Evolutionary conservation across 2,113 vertebrate genomes (phyloP), one percentile per base, ranked within the genome.

Genomic region (Myotis lucifugus): DNA sequence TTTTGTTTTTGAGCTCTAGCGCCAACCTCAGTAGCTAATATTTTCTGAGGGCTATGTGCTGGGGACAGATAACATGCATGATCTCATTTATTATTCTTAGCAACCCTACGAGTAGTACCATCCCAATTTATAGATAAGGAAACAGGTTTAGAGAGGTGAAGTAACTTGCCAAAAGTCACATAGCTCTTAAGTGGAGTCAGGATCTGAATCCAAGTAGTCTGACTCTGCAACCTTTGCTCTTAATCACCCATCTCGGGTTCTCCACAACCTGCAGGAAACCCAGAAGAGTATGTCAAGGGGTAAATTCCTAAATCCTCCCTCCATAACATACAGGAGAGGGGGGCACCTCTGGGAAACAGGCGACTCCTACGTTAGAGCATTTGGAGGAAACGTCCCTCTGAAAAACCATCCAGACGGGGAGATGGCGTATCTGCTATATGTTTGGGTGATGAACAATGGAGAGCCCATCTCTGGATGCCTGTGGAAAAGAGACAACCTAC

Each of bases 191-290:
- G 67, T 56, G 12, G 12, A 92, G 59, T 81, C 66, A 83, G 54
- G 37, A 73, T 52, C 64, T 74, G 79, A 91, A 91, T 54, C 37
- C 56, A 72, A 81, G 21, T 5, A 19, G 21, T 52, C 66, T 72
- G n/a, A 79, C 70, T 83, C 78, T 83, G 79, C 21, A 87, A 64
- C 48, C 85, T 54, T 34, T 66, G n/a, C 14, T 92, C 64, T 97
- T 48, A 42, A 56, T 67, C 46, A 92, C 54, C 46, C 59, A 66
- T 76, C 29, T 37, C 25, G 52, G 29, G 11, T 61, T 85, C n/a
- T 88, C 40, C 42, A 90, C 73, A 85, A 81, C 42, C 67, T 92
- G 23, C 2, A 78, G 83, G 25, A 85, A 87, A 77, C 74, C 77
- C 40, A 61, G 69, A 76, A 50, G 50, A 77, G 67, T 25, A 85